Percentiles rank a stretch among this genome's conserved stretches.
Evolutionary conservation across 2,113 vertebrate genomes (phyloP).

Genomic region (Alethe diademata): DNA sequence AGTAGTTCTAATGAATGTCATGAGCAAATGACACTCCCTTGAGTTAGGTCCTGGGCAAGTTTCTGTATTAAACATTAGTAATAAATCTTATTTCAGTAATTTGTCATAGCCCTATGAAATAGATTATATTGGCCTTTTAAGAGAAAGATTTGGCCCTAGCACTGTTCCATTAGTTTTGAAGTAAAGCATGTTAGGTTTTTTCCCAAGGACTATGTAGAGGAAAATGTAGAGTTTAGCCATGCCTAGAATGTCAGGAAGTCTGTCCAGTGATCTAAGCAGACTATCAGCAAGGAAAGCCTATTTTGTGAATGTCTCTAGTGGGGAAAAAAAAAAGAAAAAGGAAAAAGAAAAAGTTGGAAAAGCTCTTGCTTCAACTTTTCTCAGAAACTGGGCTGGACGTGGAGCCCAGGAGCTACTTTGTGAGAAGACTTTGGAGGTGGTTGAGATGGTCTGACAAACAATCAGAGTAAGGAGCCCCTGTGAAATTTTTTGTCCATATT

Average conservation of each 20-base stretch:
- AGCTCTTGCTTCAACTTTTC: not conserved
- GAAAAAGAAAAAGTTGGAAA: not conserved
- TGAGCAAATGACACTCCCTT: not conserved
- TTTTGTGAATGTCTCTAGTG: not conserved
- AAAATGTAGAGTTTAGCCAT: not conserved
- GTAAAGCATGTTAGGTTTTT: not conserved
- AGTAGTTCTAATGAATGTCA: not conserved
- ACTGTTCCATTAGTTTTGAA: not conserved
- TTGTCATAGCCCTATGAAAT: not conserved
- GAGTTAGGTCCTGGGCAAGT: not conserved
- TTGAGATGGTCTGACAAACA: not conserved
- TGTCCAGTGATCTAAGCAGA: not conserved
- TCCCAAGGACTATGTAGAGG: not conserved
- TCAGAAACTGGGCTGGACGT: not conserved
- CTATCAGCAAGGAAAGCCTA: not conserved
- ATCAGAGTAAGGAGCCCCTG: fast-evolving
- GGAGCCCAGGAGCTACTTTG: not conserved
- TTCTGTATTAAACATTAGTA: not conserved
- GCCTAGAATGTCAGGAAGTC: not conserved
- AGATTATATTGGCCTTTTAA: not conserved
- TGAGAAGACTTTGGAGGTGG: not conserved
- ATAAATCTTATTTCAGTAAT: not conserved
- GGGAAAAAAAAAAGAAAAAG: not conserved
- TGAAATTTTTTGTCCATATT: not conserved
- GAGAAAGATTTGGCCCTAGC: not conserved